phyloP scores from a whole-genome alignment of 2,888 invertebrate species.

The Phortica magna region DNA sequence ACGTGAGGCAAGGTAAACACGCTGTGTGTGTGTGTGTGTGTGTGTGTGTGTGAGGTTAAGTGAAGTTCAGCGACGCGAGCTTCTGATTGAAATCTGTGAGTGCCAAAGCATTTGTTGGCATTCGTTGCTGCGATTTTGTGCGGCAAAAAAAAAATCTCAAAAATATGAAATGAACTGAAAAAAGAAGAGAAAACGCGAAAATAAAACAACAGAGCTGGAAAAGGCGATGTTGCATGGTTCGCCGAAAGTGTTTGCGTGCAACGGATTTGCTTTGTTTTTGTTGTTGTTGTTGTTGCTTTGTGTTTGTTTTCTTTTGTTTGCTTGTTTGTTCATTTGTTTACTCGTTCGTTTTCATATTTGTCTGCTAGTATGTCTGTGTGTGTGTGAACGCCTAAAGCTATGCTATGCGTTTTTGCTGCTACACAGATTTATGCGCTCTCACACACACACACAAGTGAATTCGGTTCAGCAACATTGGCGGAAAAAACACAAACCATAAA shows the following conservation, averaged over 20 bases:
- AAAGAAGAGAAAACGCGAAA: background rate
- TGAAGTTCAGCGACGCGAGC: background rate
- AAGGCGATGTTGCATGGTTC: too few relatives aligned
- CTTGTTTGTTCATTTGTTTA: constrained; percentile 26
- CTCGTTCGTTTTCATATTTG: constrained; percentile 20
- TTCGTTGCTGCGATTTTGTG: too few relatives aligned
- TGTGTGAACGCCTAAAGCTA: constrained; percentile 46
- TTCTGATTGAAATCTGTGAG: too few relatives aligned
- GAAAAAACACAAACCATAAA: background rate
- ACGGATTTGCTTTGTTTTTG: too few relatives aligned
- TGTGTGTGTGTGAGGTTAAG: background rate
- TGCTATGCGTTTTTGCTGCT: too few relatives aligned
- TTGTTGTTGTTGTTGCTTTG: background rate
- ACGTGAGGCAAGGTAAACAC: too few relatives aligned
- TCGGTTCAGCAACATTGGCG: too few relatives aligned
- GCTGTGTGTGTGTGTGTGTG: background rate
- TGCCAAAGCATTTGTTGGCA: too few relatives aligned
- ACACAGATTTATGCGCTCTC: too few relatives aligned
- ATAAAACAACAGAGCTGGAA: background rate
- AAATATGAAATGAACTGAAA: constrained; percentile 11
- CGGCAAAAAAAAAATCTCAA: background rate
- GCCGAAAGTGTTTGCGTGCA: too few relatives aligned
- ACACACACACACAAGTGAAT: too few relatives aligned
- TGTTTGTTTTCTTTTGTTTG: constrained; percentile 29
- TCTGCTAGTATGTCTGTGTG: constrained; percentile 45